These are phyloP conservation scores for Ptychoptera albimana DNA, from an alignment of 2,888 invertebrate genomes.

Conservation along the genomic window DNA sequence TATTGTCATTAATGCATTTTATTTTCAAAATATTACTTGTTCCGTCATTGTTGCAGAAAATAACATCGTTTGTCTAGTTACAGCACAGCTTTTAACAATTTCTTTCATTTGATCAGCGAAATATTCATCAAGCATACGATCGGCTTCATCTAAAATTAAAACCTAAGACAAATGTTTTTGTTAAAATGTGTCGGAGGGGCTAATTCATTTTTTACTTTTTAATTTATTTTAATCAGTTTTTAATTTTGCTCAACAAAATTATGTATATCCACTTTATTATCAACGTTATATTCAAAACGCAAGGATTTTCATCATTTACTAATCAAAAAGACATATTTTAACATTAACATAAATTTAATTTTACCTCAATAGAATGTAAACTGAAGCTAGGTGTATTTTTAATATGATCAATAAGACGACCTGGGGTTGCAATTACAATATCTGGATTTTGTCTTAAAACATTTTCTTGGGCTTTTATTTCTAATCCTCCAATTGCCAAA, in stretches of 20 bases:
- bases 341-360: slow-evolving; percentile 50
- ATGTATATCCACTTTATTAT: not conserved
- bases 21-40: slow-evolving; percentile 39
- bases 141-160: slow-evolving; percentile 47
- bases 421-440: slow-evolving; percentile 95
- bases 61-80: slow-evolving; percentile 85
- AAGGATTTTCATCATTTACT: slow-evolving; percentile 28
- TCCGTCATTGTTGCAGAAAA: slow-evolving; percentile 99
- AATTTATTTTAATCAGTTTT: not conserved
- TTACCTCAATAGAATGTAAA: slow-evolving; percentile 77
- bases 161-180: slow-evolving; percentile 17
- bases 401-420: slow-evolving; percentile 92
- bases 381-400: slow-evolving; percentile 87
- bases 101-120: slow-evolving; percentile 99
- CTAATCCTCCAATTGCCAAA: slow-evolving; percentile 74
- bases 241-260: slow-evolving; percentile 4
- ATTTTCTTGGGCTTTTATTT: slow-evolving; percentile 66
- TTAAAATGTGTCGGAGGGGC: not conserved
- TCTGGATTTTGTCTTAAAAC: slow-evolving; percentile 83
- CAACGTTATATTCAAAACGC: slow-evolving; percentile 24
- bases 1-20: no score
- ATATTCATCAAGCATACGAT: slow-evolving; percentile 92
- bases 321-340: not conserved
- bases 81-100: slow-evolving; percentile 82
- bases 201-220: not conserved